A percentile compares a stretch with the other conserved stretches of the same genome.
Evolutionary conservation across 2,113 vertebrate species (phyloP).

Genomic region (Onychostoma macrolepis): DNA sequence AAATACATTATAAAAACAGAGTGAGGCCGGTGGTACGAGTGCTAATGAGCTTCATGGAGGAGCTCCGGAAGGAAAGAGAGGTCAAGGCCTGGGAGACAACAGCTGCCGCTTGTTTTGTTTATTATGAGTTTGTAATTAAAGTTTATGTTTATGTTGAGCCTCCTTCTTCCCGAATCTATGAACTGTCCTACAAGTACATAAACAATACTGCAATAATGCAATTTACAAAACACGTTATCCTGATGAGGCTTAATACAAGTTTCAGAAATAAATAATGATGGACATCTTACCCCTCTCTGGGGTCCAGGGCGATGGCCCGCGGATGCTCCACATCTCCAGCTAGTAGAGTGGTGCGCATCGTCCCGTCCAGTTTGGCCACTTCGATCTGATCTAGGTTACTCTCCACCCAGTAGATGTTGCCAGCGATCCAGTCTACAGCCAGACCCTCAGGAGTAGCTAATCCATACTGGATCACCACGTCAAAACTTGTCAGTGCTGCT

Average conservation of each 20-base stretch:
- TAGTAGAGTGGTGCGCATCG: constrained; percentile 92
- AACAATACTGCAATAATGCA: neutral
- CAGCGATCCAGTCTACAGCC: constrained; percentile 97
- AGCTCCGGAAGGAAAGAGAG: too few species aligned
- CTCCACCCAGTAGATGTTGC: constrained; percentile 99
- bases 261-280: neutral
- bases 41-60: too few species aligned
- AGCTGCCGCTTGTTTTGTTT: too few species aligned
- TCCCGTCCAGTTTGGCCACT: constrained; percentile 93
- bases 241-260: neutral
- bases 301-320: constrained; percentile 93
- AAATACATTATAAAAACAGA: too few species aligned
- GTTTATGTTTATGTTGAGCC: neutral
- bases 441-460: constrained; percentile 94
- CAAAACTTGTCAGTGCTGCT: constrained; percentile 85
- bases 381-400: constrained; percentile 99
- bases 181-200: neutral
- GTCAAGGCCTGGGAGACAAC: too few species aligned
- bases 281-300: constrained; percentile 85
- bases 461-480: constrained; percentile 96
- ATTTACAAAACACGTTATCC: neutral
- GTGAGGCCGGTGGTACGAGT: too few species aligned
- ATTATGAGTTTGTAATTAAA: neutral
- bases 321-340: constrained; percentile 96
- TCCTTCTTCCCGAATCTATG: neutral